These are phyloP conservation scores for Volucella zonaria DNA, from an alignment of 2,888 invertebrate genomes.

Conservation along the genomic window DNA sequence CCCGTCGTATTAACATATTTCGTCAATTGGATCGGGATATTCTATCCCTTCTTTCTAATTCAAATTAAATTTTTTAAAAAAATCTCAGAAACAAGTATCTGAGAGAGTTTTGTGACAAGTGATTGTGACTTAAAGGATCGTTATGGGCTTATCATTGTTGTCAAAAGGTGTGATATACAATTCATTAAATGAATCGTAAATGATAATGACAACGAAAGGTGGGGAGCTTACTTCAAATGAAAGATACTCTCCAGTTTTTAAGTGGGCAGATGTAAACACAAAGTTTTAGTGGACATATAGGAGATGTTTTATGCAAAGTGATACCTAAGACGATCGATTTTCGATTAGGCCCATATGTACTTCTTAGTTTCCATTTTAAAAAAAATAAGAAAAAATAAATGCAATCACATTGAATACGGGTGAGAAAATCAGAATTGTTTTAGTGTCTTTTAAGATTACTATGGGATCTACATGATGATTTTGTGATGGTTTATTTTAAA, in stretches of 20 bases:
- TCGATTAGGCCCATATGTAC: background rate
- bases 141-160: slow-evolving; percentile 47
- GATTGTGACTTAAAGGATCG: slow-evolving; percentile 49
- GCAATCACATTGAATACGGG: background rate
- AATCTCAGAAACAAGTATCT: slow-evolving; percentile 8
- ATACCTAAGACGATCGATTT: background rate
- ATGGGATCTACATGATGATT: too few species aligned
- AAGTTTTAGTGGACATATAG: background rate
- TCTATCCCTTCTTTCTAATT: background rate
- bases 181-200: slow-evolving; percentile 34
- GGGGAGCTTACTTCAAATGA: background rate
- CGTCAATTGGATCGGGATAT: slow-evolving; percentile 21
- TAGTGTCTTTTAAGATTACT: too few species aligned
- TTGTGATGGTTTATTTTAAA: too few species aligned
- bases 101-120: slow-evolving; percentile 53
- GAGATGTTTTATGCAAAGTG: slow-evolving; percentile 16
- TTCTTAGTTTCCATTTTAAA: background rate
- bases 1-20: slow-evolving; percentile 53
- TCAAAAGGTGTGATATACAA: slow-evolving; percentile 59
- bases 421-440: background rate
- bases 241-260: background rate
- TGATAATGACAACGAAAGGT: slow-evolving; percentile 10
- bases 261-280: slow-evolving; percentile 13
- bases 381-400: background rate
- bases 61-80: background rate